Conservation (phyloP, 1,140 invertebrate genomes). For the Cydia splendana region DNA sequence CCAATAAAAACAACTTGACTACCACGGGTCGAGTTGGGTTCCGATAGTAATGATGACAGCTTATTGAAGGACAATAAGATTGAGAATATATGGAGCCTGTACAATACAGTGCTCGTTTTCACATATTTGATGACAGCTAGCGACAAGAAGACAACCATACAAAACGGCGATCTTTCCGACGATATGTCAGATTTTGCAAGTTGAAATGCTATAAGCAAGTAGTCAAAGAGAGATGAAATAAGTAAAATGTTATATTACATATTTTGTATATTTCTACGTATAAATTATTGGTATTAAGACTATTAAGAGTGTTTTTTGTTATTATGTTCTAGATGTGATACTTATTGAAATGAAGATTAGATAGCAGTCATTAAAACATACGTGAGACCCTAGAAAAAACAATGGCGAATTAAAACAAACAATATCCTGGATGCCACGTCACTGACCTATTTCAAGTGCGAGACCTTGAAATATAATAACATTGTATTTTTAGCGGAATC, state of each 20-base stretch:
- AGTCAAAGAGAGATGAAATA: too few species aligned
- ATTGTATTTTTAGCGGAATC: constrained; percentile 15
- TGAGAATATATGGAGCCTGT: not conserved
- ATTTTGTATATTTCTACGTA: too few species aligned
- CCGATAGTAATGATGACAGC: constrained; percentile 4
- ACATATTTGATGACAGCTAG: not conserved
- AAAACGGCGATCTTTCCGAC: not conserved
- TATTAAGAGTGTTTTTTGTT: too few species aligned
- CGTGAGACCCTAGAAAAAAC: not conserved
- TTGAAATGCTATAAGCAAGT: too few species aligned
- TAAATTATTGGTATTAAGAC: too few species aligned
- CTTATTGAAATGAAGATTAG: too few species aligned
- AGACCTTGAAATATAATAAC: constrained; percentile 22
- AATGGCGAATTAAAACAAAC: not conserved
- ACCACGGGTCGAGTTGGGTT: not conserved
- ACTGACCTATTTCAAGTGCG: not conserved
- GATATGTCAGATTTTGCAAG: too few species aligned
- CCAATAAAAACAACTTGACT: not conserved
- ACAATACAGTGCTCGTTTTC: not conserved
- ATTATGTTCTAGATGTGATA: too few species aligned
- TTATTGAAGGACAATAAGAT: constrained; percentile 1
- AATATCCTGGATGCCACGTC: not conserved
- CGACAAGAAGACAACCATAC: not conserved
- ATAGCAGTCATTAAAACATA: not conserved
- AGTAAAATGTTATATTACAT: too few species aligned